Percentiles rank a stretch among this genome's conserved stretches.
phyloP scores from a whole-genome alignment of 2,113 vertebrate species.

The Laterallus jamaicensis region DNA sequence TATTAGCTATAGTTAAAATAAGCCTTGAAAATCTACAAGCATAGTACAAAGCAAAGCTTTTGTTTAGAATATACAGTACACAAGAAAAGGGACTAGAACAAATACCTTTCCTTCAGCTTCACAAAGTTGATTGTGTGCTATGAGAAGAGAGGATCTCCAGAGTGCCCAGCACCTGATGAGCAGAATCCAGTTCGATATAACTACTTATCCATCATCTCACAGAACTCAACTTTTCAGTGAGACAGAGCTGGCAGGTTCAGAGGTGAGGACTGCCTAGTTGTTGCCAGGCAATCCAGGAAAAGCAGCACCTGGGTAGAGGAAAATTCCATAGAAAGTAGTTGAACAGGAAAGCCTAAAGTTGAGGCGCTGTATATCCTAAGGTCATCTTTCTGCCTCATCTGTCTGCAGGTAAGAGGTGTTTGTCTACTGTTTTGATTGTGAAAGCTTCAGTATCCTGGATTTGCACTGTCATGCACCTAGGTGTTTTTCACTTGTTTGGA shows the following conservation, averaged over 20 bases:
- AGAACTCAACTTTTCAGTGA: neutral
- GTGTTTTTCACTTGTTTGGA: neutral
- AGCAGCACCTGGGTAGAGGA: neutral
- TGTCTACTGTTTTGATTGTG: neutral
- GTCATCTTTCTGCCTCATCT: neutral
- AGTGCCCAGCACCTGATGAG: neutral
- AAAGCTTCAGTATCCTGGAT: neutral
- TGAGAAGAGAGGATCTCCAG: neutral
- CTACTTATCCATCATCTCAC: neutral
- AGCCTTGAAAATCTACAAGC: neutral
- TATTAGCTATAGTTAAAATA: neutral
- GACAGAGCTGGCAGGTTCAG: neutral
- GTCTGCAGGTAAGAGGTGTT: neutral
- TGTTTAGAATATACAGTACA: neutral
- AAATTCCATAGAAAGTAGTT: neutral
- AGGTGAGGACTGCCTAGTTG: neutral
- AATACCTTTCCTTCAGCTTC: neutral
- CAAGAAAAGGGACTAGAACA: neutral
- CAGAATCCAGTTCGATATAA: neutral
- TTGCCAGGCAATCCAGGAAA: neutral
- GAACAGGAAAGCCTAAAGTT: neutral
- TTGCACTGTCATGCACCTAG: neutral
- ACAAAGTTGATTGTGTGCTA: neutral
- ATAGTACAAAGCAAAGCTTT: neutral
- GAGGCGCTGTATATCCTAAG: fast-evolving